phyloP scores from a whole-genome alignment of 2,888 invertebrate species.

The Gymnosoma rotundatum region DNA sequence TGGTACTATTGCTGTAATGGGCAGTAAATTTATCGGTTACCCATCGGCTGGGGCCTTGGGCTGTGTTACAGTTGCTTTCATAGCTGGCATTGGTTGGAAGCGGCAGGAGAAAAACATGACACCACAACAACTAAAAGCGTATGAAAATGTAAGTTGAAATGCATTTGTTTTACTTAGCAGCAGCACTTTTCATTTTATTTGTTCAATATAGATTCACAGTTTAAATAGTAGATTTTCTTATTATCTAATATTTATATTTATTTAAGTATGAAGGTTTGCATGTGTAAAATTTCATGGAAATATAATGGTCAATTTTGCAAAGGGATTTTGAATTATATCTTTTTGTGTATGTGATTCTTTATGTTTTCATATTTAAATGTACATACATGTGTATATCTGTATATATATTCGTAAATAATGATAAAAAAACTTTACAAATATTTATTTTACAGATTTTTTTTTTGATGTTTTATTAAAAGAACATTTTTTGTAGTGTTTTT shows the following conservation, averaged over 20 bases:
- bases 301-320: not conserved
- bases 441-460: no score
- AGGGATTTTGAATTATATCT: no score
- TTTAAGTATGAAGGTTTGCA: not conserved
- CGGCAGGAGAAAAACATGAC: constrained; percentile 77
- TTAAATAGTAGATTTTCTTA: constrained; percentile 17
- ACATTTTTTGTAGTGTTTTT: no score
- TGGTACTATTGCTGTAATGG: constrained; percentile 86
- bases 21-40: constrained; percentile 84
- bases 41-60: constrained; percentile 86
- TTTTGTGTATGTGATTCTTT: no score
- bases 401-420: no score
- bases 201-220: not conserved
- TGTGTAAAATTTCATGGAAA: not conserved
- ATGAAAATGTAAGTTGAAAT: constrained; percentile 78
- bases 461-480: no score
- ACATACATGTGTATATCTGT: no score
- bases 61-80: constrained; percentile 84
- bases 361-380: no score
- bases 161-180: not conserved
- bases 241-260: constrained; percentile 3
- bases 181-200: not conserved
- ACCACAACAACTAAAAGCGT: constrained; percentile 74
- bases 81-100: constrained; percentile 84
- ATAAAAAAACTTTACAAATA: no score